Conservation (phyloP, 2,888 invertebrate genomes). For the Nesidiocoris tenuis region DNA sequence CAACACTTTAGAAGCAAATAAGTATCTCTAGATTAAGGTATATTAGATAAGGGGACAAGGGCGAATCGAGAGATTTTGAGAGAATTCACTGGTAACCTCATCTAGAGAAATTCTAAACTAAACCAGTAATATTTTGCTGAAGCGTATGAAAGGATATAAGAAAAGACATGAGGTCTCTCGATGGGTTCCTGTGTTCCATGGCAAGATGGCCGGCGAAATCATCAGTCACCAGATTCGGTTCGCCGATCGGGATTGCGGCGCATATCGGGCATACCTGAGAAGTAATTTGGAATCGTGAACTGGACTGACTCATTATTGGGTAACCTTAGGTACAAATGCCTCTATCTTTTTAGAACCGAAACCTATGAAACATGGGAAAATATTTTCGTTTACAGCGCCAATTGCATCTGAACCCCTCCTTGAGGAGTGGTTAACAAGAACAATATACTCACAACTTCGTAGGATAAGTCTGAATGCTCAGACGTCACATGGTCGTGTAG, state of each 20-base stretch:
- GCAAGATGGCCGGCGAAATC: conserved; percentile 96
- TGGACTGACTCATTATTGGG: too few relatives aligned
- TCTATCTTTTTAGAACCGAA: neutral
- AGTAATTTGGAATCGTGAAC: neutral
- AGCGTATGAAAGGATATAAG: conserved; percentile 68
- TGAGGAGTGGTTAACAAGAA: too few relatives aligned
- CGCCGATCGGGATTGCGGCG: conserved; percentile 93
- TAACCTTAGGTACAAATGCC: neutral
- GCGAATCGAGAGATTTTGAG: too few relatives aligned
- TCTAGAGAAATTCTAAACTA: too few relatives aligned
- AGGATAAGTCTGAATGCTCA: conserved; percentile 87
- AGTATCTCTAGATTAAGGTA: too few relatives aligned
- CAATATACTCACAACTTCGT: conserved; percentile 70
- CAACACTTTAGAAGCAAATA: too few relatives aligned
- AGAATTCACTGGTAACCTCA: too few relatives aligned
- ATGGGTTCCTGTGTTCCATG: conserved; percentile 86
- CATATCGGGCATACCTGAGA: conserved; percentile 92
- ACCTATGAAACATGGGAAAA: too few relatives aligned
- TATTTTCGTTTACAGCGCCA: too few relatives aligned
- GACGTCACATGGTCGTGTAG: conserved; percentile 87
- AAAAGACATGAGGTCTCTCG: conserved; percentile 88
- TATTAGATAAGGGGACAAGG: too few relatives aligned
- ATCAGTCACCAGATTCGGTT: conserved; percentile 96
- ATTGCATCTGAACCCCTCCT: too few relatives aligned
- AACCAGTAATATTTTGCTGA: too few relatives aligned